phyloP scores from a whole-genome alignment of 1,140 invertebrate genomes.

The Zaprionus taronus region DNA sequence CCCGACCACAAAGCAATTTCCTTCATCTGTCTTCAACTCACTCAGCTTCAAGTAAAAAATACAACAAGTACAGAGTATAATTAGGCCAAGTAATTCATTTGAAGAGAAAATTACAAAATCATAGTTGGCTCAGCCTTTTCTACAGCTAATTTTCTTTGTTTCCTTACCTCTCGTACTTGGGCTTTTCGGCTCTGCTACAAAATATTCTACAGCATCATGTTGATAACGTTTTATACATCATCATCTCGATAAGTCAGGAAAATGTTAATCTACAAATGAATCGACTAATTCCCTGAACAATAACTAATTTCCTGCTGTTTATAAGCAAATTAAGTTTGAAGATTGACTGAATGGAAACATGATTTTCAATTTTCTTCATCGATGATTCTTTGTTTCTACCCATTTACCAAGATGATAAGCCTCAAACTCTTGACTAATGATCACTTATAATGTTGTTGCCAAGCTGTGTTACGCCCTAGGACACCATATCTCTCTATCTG shows the following conservation, averaged over 20 bases:
- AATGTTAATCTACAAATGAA: constrained; percentile 2
- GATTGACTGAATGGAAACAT: constrained; percentile 30
- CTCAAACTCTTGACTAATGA: constrained; percentile 14
- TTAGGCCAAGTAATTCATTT: not conserved
- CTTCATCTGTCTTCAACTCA: too few species aligned
- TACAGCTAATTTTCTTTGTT: not conserved
- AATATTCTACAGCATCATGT: not conserved
- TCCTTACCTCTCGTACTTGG: too few species aligned
- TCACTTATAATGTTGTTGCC: constrained; percentile 1
- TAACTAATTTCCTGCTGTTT: constrained; percentile 44
- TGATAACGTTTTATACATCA: not conserved
- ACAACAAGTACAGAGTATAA: too few species aligned
- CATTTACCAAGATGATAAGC: constrained; percentile 15
- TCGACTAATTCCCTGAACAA: constrained; percentile 4
- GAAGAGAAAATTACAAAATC: not conserved
- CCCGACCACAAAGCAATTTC: too few species aligned
- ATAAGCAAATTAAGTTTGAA: constrained; percentile 19
- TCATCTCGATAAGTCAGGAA: constrained; percentile 20
- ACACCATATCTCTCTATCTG: constrained; percentile 4
- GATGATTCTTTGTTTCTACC: constrained; percentile 23
- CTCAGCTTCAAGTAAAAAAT: too few species aligned
- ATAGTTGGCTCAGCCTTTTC: too few species aligned
- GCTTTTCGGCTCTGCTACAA: too few species aligned
- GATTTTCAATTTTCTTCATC: constrained; percentile 38
- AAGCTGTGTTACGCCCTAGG: constrained; percentile 9